Evolutionary conservation across 2,797 vertebrate species (phyloP).

Genomic region (Malacoctenus gilli): DNA sequence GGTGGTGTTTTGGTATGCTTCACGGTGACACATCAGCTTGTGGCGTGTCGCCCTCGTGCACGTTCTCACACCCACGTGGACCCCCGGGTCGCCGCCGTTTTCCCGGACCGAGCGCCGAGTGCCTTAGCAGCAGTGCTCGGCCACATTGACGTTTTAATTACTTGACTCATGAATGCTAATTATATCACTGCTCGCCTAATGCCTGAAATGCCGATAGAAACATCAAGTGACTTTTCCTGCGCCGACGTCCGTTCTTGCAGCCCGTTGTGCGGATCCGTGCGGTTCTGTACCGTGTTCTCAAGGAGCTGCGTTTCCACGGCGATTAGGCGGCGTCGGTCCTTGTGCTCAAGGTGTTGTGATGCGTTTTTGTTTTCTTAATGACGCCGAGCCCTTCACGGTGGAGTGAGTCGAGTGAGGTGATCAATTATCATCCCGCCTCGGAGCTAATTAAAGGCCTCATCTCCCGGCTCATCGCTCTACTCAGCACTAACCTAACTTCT

Average conservation of each 20-base stretch:
- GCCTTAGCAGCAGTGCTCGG: slow-evolving; percentile 65
- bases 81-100: neutral
- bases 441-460: slow-evolving; percentile 81
- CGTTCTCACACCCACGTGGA: neutral
- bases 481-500: slow-evolving; percentile 66
- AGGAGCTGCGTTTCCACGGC: slow-evolving; percentile 3
- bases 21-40: slow-evolving; percentile 1
- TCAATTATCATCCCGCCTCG: slow-evolving; percentile 77
- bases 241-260: slow-evolving; percentile 54
- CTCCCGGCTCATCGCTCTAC: slow-evolving; percentile 62
- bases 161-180: slow-evolving; percentile 83
- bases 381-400: slow-evolving; percentile 71
- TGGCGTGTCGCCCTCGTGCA: neutral
- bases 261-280: too few relatives aligned
- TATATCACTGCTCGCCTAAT: slow-evolving; percentile 76
- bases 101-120: slow-evolving; percentile 29
- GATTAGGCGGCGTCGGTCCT: neutral
- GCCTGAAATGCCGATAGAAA: slow-evolving; percentile 76
- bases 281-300: too few relatives aligned
- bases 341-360: slow-evolving; percentile 35
- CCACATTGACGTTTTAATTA: slow-evolving; percentile 83
- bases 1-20: slow-evolving; percentile 10
- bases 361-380: slow-evolving; percentile 71
- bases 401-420: slow-evolving; percentile 71
- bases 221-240: slow-evolving; percentile 53